phyloP scores from a whole-genome alignment of 2,113 vertebrate species.

The Gnathonemus longibarbis region DNA sequence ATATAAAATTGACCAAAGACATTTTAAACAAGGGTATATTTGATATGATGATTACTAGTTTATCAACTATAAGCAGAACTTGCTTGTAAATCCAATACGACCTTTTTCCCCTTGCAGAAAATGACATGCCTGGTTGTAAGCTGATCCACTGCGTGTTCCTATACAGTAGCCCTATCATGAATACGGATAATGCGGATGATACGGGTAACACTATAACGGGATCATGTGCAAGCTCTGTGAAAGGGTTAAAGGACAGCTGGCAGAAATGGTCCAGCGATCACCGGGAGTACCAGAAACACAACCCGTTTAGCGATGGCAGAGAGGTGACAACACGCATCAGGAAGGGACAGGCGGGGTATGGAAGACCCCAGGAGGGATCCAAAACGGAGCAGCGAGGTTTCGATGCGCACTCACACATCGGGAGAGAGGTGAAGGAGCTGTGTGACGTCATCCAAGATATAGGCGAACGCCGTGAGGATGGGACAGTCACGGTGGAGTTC shows the following conservation, averaged over 20 bases:
- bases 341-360: constrained; percentile 61
- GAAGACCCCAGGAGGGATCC: constrained; percentile 72
- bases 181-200: constrained; percentile 26
- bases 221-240: constrained; percentile 50
- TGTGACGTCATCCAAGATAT: constrained; percentile 65
- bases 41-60: not conserved
- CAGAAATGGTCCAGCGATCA: constrained; percentile 74
- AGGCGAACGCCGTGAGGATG: constrained; percentile 53
- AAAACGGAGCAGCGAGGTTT: constrained; percentile 72
- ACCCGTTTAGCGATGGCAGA: constrained; percentile 69
- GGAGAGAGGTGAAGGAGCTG: constrained; percentile 71
- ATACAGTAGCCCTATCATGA: constrained; percentile 30
- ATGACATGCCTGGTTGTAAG: not conserved
- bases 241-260: constrained; percentile 71
- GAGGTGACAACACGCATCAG: constrained; percentile 21
- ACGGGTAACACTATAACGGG: constrained; percentile 20
- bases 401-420: constrained; percentile 69
- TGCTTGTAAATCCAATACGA: not conserved
- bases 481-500: constrained; percentile 59
- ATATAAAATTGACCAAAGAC: not conserved
- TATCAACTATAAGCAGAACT: not conserved
- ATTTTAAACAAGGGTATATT: not conserved
- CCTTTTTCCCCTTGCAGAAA: not conserved
- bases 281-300: constrained; percentile 70
- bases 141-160: not conserved